Evolutionary conservation across 1,140 invertebrate genomes (phyloP), one percentile per base, ranked within the genome.

Genomic region (Bombus waltoni): DNA sequence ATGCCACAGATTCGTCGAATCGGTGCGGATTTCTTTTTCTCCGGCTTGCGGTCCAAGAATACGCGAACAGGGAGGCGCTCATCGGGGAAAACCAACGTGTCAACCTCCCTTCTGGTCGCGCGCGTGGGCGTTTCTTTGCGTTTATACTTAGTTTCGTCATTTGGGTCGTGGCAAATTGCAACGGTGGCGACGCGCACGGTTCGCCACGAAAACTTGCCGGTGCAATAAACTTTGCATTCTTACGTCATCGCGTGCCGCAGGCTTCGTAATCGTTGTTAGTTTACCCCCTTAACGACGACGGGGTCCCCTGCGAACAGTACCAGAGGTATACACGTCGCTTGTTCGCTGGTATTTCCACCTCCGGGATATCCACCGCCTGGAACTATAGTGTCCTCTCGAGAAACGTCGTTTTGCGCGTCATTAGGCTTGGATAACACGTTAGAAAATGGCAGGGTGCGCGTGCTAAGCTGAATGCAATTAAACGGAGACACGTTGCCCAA

Each of bases 81-180:
- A 77, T 73, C 84, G 83, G 90, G 89, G 89, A 90, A 90, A 89
- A 88, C 78, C 88, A 78, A 86, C 81, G 89, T 91, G 90, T 90
- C 87, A 89, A 86, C 47, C 84, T 77, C 75, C 76, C 76, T 84
- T 73, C 38, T 38, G 47, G 47, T 44, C n/a, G 83, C 40, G 80
- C 90, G 81, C 87, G 90, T 89, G 88, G 84, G 88, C 87, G 81
- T 91, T 75, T 76, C 85, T 90, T 90, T 83, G 84, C 74, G 79
- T 89, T 90, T 90, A 91, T 86, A 91, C 87, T 90, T 90, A 90
- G 89, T 91, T 90, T 91, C 86, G 87, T 91, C 80, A 91, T 91
- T 90, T 78, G 90, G 89, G 89, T 91, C 89, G 88, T 53, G 88
- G 84, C 66, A 79, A 89, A 89, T 90, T 89, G 86, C 85, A 38